A percentile compares a stretch with the other conserved stretches of the same genome.
Evolutionary conservation across 2,888 invertebrate species (phyloP).

Genomic region (Tetrapedia diversipes): DNA sequence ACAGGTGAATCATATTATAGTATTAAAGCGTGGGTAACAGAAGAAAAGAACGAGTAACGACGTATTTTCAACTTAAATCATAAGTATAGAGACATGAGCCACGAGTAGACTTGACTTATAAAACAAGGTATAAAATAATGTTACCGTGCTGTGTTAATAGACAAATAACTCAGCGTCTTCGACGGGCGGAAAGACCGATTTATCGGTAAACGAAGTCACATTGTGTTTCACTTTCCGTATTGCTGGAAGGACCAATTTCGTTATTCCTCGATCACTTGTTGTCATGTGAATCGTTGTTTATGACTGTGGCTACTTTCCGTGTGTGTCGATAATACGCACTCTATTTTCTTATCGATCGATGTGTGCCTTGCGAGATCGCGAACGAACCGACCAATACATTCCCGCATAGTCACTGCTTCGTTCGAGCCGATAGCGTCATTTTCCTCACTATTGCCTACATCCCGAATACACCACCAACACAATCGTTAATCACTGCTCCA

Average conservation of each 20-base stretch:
- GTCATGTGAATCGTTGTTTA: constrained; percentile 71
- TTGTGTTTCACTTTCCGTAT: constrained; percentile 63
- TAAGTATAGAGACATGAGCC: too few relatives aligned
- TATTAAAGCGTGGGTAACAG: too few relatives aligned
- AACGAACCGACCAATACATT: constrained; percentile 30
- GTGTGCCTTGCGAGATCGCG: constrained; percentile 39
- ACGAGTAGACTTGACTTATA: background rate
- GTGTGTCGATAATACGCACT: constrained; percentile 28
- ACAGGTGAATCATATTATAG: too few relatives aligned
- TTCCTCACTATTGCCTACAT: constrained; percentile 30
- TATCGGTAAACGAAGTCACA: constrained; percentile 68
- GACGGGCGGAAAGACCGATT: constrained; percentile 62
- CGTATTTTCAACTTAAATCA: too few relatives aligned
- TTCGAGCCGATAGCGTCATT: constrained; percentile 27
- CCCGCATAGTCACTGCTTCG: constrained; percentile 10
- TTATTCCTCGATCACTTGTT: constrained; percentile 63
- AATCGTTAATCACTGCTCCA: constrained; percentile 39
- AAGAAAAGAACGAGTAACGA: too few relatives aligned
- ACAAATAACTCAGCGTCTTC: constrained; percentile 62
- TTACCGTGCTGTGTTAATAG: constrained; percentile 41
- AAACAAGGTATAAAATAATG: constrained; percentile 51
- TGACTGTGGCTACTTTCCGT: constrained; percentile 48
- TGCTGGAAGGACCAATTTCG: constrained; percentile 69
- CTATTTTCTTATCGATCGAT: constrained; percentile 69
- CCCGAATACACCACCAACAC: background rate